Conservation (phyloP, 1,140 invertebrate species). For the Panulirus ornatus region DNA sequence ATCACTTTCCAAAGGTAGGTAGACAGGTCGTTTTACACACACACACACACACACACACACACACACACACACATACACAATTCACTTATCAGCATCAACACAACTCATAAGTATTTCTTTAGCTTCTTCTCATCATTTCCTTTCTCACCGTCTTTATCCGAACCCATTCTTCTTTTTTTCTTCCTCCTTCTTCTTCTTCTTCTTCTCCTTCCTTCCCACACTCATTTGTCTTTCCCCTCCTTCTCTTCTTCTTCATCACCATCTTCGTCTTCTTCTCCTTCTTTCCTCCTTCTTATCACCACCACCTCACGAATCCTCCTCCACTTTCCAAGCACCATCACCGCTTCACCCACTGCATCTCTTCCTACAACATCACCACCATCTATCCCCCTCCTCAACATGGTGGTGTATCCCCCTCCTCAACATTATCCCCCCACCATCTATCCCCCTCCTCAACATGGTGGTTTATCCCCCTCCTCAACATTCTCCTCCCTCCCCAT, state of each 20-base stretch:
- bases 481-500: background rate
- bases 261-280: background rate
- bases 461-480: background rate
- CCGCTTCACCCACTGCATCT: background rate
- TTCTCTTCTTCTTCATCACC: background rate
- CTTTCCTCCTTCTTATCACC: background rate
- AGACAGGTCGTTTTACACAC: background rate
- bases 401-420: background rate
- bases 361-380: background rate
- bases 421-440: background rate
- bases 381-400: background rate
- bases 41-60: background rate
- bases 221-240: background rate
- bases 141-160: too few relatives aligned
- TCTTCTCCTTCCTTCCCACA: too few relatives aligned
- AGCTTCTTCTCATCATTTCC: too few relatives aligned
- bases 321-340: background rate
- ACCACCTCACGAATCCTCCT: background rate
- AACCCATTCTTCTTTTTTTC: background rate
- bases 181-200: background rate
- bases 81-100: too few relatives aligned
- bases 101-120: too few relatives aligned
- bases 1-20: background rate
- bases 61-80: background rate
- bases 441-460: background rate